A percentile compares a stretch with the other conserved stretches of the same genome.
These are phyloP conservation scores for Lordiphosa clarofinis DNA, from an alignment of 1,140 invertebrate species.

Conservation along the genomic window DNA sequence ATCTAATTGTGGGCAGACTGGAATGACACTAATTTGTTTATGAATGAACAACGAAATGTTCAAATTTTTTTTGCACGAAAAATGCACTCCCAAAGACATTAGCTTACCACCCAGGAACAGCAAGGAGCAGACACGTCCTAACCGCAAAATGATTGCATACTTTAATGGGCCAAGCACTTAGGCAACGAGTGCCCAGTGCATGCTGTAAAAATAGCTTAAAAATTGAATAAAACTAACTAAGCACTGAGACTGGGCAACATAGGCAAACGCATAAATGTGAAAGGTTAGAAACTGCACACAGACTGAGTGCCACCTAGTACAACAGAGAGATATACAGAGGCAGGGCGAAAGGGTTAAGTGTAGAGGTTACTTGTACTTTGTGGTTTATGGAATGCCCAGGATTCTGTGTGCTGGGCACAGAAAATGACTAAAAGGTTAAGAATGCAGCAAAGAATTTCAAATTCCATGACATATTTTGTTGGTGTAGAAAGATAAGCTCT, in stretches of 20 bases:
- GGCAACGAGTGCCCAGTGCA: conserved; percentile 31
- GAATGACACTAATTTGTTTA: conserved; percentile 60
- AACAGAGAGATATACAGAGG: background rate
- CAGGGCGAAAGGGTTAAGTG: conserved; percentile 38
- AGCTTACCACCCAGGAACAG: background rate
- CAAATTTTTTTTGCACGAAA: too few species aligned
- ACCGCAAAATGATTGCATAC: conserved; percentile 75
- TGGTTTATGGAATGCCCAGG: conserved; percentile 39
- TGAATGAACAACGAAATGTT: conserved; percentile 30
- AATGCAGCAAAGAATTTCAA: conserved; percentile 1
- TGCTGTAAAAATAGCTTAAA: conserved; percentile 55
- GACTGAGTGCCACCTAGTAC: conserved; percentile 32
- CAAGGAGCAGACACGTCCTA: conserved; percentile 7
- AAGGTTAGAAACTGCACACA: conserved; percentile 53
- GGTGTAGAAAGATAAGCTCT: too few species aligned
- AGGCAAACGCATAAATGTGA: conserved; percentile 61
- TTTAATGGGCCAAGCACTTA: conserved; percentile 76
- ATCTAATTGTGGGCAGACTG: conserved; percentile 50
- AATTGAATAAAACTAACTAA: conserved; percentile 74
- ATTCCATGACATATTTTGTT: too few species aligned
- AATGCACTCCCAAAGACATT: too few species aligned
- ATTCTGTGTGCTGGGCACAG: background rate
- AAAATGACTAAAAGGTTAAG: conserved; percentile 4
- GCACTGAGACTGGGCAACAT: background rate
- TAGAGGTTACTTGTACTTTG: conserved; percentile 40